phyloP scores from a whole-genome alignment of 2,797 vertebrate species.

The Oreochromis mossambicus region DNA sequence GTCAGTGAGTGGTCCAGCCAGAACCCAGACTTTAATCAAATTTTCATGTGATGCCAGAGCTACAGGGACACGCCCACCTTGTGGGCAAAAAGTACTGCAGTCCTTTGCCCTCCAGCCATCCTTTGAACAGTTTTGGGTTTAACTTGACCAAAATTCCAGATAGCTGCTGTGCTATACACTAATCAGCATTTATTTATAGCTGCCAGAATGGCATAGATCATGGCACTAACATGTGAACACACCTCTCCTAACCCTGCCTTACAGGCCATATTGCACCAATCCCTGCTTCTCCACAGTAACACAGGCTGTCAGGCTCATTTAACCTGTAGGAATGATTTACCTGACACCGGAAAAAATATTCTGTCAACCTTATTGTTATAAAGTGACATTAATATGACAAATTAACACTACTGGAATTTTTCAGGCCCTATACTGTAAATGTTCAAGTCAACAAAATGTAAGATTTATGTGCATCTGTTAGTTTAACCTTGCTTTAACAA shows the following conservation, averaged over 20 bases:
- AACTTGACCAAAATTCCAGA: background rate
- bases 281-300: background rate
- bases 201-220: background rate
- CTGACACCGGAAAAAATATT: background rate
- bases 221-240: background rate
- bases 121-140: background rate
- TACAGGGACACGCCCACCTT: fast-evolving
- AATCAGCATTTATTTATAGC: background rate
- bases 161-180: background rate
- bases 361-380: background rate
- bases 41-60: background rate
- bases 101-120: background rate
- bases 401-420: background rate
- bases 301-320: fast-evolving
- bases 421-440: background rate
- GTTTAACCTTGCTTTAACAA: background rate
- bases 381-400: background rate
- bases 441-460: background rate
- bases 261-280: background rate
- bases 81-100: background rate
- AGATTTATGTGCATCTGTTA: background rate
- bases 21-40: background rate
- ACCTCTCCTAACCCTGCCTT: background rate
- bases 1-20: background rate
- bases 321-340: background rate